Evolutionary conservation across 2,113 vertebrate genomes (phyloP).

Genomic region (Galbula dea): DNA sequence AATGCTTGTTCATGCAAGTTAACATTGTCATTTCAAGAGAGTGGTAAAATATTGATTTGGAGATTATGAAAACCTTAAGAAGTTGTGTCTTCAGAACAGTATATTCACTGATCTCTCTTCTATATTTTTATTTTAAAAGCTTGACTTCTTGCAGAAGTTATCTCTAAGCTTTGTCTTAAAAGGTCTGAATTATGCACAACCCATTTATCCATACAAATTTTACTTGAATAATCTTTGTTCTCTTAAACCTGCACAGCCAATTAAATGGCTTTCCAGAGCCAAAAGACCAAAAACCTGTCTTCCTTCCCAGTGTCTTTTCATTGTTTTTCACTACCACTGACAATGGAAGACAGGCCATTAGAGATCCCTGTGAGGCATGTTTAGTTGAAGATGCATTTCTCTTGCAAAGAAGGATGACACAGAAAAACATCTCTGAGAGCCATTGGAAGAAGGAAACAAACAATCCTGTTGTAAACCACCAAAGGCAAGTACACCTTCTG

Average conservation of each 20-base stretch:
- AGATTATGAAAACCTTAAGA: background rate
- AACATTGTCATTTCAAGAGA: background rate
- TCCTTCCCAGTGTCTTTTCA: constrained; percentile 32
- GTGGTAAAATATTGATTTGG: background rate
- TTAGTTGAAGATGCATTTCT: constrained; percentile 47
- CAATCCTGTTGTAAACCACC: constrained; percentile 15
- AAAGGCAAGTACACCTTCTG: constrained; percentile 7
- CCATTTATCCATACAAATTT: background rate
- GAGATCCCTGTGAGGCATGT: constrained; percentile 14
- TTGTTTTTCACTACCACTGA: constrained; percentile 47
- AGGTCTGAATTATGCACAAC: background rate
- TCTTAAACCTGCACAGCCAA: background rate
- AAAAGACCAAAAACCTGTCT: constrained; percentile 38
- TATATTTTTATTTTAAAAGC: background rate
- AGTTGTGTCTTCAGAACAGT: background rate
- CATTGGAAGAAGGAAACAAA: background rate
- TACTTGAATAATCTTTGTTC: background rate
- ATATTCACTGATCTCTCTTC: background rate
- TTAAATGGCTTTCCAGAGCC: background rate
- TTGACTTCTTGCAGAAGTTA: background rate
- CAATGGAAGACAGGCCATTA: constrained; percentile 52
- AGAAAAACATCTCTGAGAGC: constrained; percentile 55
- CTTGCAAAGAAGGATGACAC: constrained; percentile 34
- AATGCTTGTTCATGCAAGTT: background rate
- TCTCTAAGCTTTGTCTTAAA: background rate